Base-by-base conservation (phyloP, 1,140 invertebrate species). In the Papilio polytes region DNA sequence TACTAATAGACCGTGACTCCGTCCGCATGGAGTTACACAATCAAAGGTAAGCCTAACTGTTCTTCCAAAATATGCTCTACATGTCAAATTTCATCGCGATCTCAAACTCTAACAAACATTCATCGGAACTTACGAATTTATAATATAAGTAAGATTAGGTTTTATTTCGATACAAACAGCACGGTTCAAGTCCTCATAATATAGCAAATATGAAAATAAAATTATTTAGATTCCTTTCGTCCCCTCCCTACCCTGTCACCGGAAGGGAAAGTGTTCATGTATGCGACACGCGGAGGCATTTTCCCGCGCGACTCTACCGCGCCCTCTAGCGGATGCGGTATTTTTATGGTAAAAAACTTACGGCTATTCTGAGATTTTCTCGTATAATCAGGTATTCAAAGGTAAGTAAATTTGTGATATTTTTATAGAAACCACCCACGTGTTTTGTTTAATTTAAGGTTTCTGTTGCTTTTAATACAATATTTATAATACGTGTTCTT, bases 171-270 rank as follows among this genome's bases (percentile, higher is more conserved):
- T 6, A n/a, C 15, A 26, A 31, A 31, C 8, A 13, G 10, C 12
- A 15, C 12, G 22, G 9, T 66, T 4, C 26, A 66, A 66, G 26
- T 31, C 3, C 31, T 26, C 22, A 20, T 20, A n/a, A 20, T 20
- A 44, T 10, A 9, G 41, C 18, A 73, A 36, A 73, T 73, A 80
- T 41, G 80, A 72, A 81, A 83, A 87, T 87, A 74, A 51, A 13
- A 86, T 85, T 87, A 85, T 87, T 85, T 83, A 85, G 85, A 84
- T 85, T 85, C 82, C 78, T n/a, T 18, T n/a, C 51, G 51, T n/a
- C 81, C 78, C 80, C 82, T 83, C 84, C 82, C 81, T 78, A 63
- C 66, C 56, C 59, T 53, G 18, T n/a, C 10, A 56, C 79, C 81
- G 83, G 83, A 84, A 84, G 83, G 59, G 74, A 80, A 80, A 82